phyloP scores from a whole-genome alignment of 2,113 vertebrate genomes.

The Loxodonta africana region DNA sequence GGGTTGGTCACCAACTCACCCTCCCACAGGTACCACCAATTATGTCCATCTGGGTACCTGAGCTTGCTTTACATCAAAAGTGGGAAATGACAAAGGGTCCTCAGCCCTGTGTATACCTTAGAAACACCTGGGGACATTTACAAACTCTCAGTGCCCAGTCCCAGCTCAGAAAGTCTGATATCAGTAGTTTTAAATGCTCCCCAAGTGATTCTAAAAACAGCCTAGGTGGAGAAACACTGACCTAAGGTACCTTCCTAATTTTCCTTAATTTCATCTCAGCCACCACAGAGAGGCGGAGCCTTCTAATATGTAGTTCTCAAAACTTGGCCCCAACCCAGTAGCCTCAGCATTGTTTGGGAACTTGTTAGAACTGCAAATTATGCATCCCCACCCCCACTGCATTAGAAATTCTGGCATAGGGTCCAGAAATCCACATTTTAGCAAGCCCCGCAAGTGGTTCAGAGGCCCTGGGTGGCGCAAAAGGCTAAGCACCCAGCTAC shows the following conservation, averaged over 20 bases:
- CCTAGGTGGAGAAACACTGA: background rate
- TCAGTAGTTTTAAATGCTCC: background rate
- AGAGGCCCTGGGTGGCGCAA: too few relatives aligned
- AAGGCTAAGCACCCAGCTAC: too few relatives aligned
- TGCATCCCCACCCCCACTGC: background rate
- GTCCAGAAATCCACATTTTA: background rate
- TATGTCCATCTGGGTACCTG: background rate
- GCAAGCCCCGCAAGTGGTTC: background rate
- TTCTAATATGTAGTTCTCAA: background rate
- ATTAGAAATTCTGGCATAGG: background rate
- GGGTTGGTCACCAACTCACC: background rate
- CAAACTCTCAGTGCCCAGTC: background rate
- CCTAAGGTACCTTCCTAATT: background rate
- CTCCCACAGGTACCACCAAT: background rate
- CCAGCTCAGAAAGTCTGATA: background rate
- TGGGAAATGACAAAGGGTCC: background rate
- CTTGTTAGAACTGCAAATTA: background rate
- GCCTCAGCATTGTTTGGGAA: background rate
- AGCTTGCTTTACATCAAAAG: background rate
- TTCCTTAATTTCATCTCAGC: background rate
- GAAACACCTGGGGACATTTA: background rate
- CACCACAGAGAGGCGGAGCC: too few relatives aligned
- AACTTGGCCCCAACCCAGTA: background rate
- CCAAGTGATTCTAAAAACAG: background rate
- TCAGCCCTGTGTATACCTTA: background rate